phyloP scores from a whole-genome alignment of 2,113 vertebrate species.

The Notarius quadriscutis region DNA sequence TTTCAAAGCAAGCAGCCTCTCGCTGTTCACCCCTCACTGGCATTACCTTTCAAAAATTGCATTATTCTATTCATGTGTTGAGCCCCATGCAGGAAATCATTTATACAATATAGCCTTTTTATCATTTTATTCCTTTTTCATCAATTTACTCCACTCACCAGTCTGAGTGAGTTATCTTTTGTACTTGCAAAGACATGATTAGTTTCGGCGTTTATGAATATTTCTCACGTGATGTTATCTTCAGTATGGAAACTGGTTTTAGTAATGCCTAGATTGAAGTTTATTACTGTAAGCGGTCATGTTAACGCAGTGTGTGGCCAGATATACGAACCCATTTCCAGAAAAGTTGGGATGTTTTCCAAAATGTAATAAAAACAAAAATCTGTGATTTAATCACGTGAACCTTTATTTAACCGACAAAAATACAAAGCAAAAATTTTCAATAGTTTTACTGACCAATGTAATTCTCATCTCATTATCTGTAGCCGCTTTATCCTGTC shows the following conservation, averaged over 20 bases:
- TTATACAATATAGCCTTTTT: constrained; percentile 27
- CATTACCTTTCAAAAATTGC: background rate
- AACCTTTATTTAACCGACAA: no score
- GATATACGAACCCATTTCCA: no score
- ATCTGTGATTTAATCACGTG: no score
- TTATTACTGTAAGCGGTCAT: background rate
- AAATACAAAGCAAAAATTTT: no score
- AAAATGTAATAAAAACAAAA: no score
- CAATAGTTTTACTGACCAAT: no score
- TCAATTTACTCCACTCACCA: constrained; percentile 19
- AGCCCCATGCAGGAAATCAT: background rate
- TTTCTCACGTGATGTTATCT: background rate
- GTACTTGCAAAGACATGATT: background rate
- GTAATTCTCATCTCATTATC: no score
- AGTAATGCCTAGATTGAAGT: background rate
- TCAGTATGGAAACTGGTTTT: background rate
- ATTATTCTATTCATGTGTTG: constrained; percentile 28
- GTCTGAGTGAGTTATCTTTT: constrained; percentile 8
- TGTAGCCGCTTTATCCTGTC: no score
- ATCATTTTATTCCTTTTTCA: constrained; percentile 6
- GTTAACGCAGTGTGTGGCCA: background rate
- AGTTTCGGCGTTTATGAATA: constrained; percentile 1
- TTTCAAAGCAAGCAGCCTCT: background rate
- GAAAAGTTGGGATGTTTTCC: no score
- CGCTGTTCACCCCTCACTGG: background rate